Percentiles rank a stretch among this genome's conserved stretches.
These are phyloP conservation scores for Empis livida DNA, from an alignment of 2,888 invertebrate species.

Conservation along the genomic window DNA sequence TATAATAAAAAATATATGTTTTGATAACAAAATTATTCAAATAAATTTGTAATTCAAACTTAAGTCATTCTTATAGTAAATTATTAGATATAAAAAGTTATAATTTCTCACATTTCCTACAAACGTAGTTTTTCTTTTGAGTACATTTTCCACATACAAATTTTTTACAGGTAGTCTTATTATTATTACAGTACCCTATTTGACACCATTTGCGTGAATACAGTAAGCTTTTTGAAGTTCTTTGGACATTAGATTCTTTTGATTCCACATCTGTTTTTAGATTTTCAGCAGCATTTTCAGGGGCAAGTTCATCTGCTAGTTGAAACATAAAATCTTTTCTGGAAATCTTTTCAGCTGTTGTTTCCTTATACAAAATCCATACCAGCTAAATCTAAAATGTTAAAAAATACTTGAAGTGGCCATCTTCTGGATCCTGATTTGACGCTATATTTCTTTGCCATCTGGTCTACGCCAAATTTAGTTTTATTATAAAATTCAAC, in stretches of 20 bases:
- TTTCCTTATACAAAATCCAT: conserved; percentile 18
- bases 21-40: no score
- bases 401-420: conserved; percentile 18
- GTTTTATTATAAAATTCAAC: no score
- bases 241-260: no score
- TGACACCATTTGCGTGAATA: conserved; percentile 12
- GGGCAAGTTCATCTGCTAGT: conserved; percentile 11
- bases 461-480: no score
- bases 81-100: not conserved
- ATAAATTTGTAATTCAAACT: no score
- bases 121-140: conserved; percentile 4
- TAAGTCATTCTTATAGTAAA: no score
- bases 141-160: conserved; percentile 12
- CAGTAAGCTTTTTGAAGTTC: no score
- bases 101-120: conserved; percentile 2
- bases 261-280: no score
- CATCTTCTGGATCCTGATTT: conserved; percentile 17
- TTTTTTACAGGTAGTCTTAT: conserved; percentile 11
- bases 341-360: conserved; percentile 10
- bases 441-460: conserved; percentile 6
- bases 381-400: conserved; percentile 16
- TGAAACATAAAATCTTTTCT: conserved; percentile 17
- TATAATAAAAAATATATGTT: no score
- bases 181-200: conserved; percentile 13
- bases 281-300: conserved; percentile 3